Evolutionary conservation across 2,113 vertebrate species (phyloP), one percentile per base, ranked within the genome.

Genomic region (Pluvialis apricaria): DNA sequence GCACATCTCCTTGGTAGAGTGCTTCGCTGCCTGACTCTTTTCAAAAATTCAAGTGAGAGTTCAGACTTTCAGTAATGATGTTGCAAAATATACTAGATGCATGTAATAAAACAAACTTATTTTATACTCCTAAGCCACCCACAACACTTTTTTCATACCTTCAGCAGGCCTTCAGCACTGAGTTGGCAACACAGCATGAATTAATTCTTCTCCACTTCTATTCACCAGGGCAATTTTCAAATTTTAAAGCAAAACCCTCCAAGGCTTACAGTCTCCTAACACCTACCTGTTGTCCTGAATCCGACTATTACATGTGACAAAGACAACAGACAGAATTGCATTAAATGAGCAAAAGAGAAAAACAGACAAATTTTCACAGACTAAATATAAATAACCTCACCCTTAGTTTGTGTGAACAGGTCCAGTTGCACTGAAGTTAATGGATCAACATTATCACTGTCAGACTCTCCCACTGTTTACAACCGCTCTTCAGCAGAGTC

Each of bases 361-460:
- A 79, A 2, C n/a, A 44, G 58, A 42, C 12, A 47, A n/a, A 32
- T 66, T 69, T 49, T 68, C 49, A 64, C 29, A 73, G 40, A 29
- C 14, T 38, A 38, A 72, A 40, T 4, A 49, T 0, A 32, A 5
- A n/a, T 34, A 38, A 49, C 20, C 17, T 60, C 29, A 21, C 6
- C 47, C 47, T 28, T 34, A 24, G 28, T 32, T 52, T 57, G 28
- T 73, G 34, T 25, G n/a, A 73, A 61, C 7, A 10, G 8, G 25
- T 25, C 15, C 13, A 12, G 18, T 2, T 49, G 54, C 25, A n/a
- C 34, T 31, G 9, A 90, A 52, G 15, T 17, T 45, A 34, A n/a
- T 6, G 51, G 20, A 58, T 15, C 52, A 54, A 2, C n/a, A 61
- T 38, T 40, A 31, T 15, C 2, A 0, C 49, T 9, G 9, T 49